phyloP scores from a whole-genome alignment of 2,113 vertebrate genomes.

The Nothoprocta perdicaria region DNA sequence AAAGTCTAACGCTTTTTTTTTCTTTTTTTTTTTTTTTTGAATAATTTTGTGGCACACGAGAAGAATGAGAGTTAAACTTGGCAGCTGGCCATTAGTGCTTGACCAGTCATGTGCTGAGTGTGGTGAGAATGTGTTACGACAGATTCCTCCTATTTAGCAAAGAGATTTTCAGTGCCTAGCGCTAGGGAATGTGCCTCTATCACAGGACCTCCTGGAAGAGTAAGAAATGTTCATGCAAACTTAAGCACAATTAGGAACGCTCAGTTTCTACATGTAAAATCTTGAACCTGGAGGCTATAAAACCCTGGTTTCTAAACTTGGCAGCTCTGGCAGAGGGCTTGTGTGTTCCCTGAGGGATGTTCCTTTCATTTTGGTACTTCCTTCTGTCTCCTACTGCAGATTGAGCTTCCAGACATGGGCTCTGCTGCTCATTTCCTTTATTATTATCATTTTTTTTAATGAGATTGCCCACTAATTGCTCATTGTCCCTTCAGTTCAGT shows the following conservation, averaged over 20 bases:
- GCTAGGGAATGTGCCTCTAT: background rate
- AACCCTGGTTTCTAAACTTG: background rate
- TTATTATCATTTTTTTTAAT: background rate
- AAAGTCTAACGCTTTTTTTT: background rate
- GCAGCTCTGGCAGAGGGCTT: background rate
- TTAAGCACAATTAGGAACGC: background rate
- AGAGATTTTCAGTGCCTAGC: background rate
- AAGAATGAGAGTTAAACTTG: conserved; percentile 1
- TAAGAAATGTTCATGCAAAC: background rate
- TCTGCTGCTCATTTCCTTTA: background rate
- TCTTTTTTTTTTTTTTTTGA: background rate
- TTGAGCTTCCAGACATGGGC: background rate
- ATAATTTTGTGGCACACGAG: background rate
- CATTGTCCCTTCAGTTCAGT: background rate
- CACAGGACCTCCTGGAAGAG: background rate
- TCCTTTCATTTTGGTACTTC: background rate
- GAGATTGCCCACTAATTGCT: background rate
- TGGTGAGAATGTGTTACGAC: background rate
- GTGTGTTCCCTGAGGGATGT: background rate
- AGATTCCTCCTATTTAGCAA: background rate
- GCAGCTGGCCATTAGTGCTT: conserved; percentile 14
- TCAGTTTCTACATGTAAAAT: background rate
- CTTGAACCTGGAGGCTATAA: conserved; percentile 18
- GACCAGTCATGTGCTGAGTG: conserved; percentile 1
- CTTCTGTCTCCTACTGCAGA: background rate